Evolutionary conservation across 2,113 vertebrate species (phyloP).

Genomic region (Centropristis striata): DNA sequence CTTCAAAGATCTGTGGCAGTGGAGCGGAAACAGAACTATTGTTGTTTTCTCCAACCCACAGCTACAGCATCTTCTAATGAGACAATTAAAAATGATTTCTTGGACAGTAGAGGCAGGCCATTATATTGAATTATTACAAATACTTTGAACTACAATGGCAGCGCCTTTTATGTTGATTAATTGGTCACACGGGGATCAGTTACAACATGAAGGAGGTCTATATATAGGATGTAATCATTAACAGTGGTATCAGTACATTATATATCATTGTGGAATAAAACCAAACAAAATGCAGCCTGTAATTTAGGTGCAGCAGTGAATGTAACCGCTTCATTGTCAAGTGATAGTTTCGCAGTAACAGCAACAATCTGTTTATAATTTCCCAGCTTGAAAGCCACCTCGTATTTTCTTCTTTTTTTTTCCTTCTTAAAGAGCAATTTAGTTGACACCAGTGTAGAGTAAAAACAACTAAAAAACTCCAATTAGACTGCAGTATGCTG

Average conservation of each 20-base stretch:
- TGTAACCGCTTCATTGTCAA: constrained; percentile 18
- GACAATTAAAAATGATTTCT: constrained; percentile 81
- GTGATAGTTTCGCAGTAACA: constrained; percentile 8
- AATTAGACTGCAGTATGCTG: constrained; percentile 38
- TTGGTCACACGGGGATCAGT: constrained; percentile 79
- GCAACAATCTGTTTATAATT: constrained; percentile 40
- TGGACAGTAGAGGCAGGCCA: constrained; percentile 73
- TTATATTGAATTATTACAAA: constrained; percentile 77
- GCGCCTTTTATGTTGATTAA: constrained; percentile 76
- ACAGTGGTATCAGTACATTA: constrained; percentile 45
- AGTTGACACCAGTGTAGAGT: constrained; percentile 25
- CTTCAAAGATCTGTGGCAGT: constrained; percentile 74
- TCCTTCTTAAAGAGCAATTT: constrained; percentile 26
- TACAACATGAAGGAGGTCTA: constrained; percentile 62
- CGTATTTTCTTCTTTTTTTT: constrained; percentile 23
- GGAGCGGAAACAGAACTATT: constrained; percentile 65
- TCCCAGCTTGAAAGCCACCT: constrained; percentile 27
- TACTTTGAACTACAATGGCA: constrained; percentile 71
- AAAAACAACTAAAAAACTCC: constrained; percentile 19
- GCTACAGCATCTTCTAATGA: constrained; percentile 74
- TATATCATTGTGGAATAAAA: constrained; percentile 44
- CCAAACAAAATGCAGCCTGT: constrained; percentile 35
- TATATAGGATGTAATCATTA: constrained; percentile 71
- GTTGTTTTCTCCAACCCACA: constrained; percentile 71
- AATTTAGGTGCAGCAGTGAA: constrained; percentile 16